Evolutionary conservation across 2,113 vertebrate genomes (phyloP).

Genomic region (Nerophis lumbriciformis): DNA sequence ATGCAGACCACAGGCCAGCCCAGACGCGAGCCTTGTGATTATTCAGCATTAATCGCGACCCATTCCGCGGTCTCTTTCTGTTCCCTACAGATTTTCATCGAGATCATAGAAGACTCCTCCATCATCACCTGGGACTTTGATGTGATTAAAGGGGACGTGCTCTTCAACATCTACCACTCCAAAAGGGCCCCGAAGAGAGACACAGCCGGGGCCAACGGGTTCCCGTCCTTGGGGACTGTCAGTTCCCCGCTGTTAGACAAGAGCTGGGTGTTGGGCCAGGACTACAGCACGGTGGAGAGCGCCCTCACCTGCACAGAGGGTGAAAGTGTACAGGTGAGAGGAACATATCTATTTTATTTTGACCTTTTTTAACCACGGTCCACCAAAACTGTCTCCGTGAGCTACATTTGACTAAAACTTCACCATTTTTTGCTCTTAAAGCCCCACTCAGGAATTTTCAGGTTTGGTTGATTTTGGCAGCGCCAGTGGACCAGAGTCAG

Average conservation of each 20-base stretch:
- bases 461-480: too few relatives aligned
- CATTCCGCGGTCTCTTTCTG: background rate
- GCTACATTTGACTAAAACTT: too few relatives aligned
- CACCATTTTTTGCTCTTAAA: too few relatives aligned
- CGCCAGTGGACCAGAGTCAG: too few relatives aligned
- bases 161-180: slow-evolving; percentile 93
- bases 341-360: background rate
- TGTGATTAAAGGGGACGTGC: slow-evolving; percentile 88
- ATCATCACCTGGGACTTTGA: slow-evolving; percentile 99
- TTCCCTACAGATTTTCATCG: slow-evolving; percentile 79
- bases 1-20: too few relatives aligned
- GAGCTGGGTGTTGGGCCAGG: slow-evolving; percentile 83
- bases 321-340: slow-evolving; percentile 89
- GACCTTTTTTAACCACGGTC: too few relatives aligned
- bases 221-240: slow-evolving; percentile 78
- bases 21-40: too few relatives aligned
- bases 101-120: slow-evolving; percentile 86
- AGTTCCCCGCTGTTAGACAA: slow-evolving; percentile 86
- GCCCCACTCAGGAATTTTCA: too few relatives aligned
- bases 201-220: slow-evolving; percentile 77
- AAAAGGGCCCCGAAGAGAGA: slow-evolving; percentile 84
- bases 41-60: too few relatives aligned
- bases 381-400: background rate
- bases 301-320: slow-evolving; percentile 87
- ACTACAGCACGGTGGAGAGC: slow-evolving; percentile 94